Evolutionary conservation across 92 coral and sea anemone genomes (phyloP).

Genomic region (Galaxea fascicularis): DNA sequence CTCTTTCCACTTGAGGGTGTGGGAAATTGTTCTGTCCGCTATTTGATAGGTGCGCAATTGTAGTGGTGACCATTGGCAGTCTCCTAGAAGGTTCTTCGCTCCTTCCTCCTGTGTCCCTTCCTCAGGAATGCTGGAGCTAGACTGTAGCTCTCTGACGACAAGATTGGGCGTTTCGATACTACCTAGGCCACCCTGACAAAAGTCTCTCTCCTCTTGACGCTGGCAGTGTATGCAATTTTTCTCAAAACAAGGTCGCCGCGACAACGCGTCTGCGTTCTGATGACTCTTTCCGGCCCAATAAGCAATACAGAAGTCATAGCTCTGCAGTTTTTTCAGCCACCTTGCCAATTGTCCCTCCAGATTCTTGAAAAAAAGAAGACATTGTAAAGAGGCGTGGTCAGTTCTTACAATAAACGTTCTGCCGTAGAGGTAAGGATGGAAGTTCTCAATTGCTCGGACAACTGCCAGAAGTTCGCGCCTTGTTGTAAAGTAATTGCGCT

Average conservation of each 20-base stretch:
- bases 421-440: too few relatives aligned
- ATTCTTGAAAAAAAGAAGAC: too few relatives aligned
- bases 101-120: too few relatives aligned
- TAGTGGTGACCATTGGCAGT: not conserved
- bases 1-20: too few relatives aligned
- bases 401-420: too few relatives aligned
- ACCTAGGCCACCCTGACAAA: too few relatives aligned
- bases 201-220: conserved; percentile 8
- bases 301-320: not conserved
- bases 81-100: not conserved
- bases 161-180: too few relatives aligned
- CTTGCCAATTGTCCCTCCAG: conserved; percentile 70
- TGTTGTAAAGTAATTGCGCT: conserved; percentile 62
- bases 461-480: conserved; percentile 64
- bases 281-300: too few relatives aligned
- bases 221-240: conserved; percentile 25
- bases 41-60: not conserved
- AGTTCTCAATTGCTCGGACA: conserved; percentile 59
- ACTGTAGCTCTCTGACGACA: conserved; percentile 30
- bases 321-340: conserved; percentile 67
- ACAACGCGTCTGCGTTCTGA: too few relatives aligned
- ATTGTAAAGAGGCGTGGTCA: too few relatives aligned
- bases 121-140: too few relatives aligned
- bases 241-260: conserved; percentile 22
- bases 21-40: not conserved